These are phyloP conservation scores for Aspidiotus destructor DNA, from an alignment of 2,888 invertebrate species.

Conservation along the genomic window DNA sequence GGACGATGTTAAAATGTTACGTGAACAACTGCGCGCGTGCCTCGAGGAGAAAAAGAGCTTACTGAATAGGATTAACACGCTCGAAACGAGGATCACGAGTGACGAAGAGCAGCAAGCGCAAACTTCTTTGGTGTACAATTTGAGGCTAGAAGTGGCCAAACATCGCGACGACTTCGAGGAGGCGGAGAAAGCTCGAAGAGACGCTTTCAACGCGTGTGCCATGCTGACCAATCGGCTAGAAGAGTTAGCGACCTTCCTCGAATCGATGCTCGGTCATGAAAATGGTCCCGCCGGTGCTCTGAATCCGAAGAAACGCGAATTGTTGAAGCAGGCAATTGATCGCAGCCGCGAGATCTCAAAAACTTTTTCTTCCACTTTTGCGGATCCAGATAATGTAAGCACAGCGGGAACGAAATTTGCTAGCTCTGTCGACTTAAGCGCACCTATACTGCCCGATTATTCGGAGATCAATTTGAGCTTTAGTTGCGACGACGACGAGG, in stretches of 20 bases:
- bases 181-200: conserved; percentile 42
- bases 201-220: conserved; percentile 44
- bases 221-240: conserved; percentile 53
- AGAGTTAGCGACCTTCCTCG: conserved; percentile 56
- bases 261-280: conserved; percentile 38
- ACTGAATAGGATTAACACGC: conserved; percentile 42
- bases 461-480: conserved; percentile 39
- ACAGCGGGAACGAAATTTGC: background rate
- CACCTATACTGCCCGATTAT: conserved; percentile 38
- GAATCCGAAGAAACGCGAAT: conserved; percentile 46
- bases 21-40: conserved; percentile 20
- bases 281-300: conserved; percentile 37
- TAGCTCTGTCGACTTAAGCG: conserved; percentile 25
- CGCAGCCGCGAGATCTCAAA: conserved; percentile 37
- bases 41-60: conserved; percentile 41
- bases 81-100: conserved; percentile 40
- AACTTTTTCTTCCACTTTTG: conserved; percentile 27
- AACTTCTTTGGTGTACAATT: conserved; percentile 23
- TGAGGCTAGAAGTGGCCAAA: conserved; percentile 38
- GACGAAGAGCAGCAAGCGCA: conserved; percentile 36
- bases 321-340: conserved; percentile 49
- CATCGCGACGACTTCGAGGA: conserved; percentile 41
- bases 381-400: background rate
- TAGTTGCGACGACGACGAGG: conserved; percentile 36
- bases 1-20: conserved; percentile 24